phyloP scores from a whole-genome alignment of 2,888 invertebrate genomes.

The Exephanes ischioxanthus region DNA sequence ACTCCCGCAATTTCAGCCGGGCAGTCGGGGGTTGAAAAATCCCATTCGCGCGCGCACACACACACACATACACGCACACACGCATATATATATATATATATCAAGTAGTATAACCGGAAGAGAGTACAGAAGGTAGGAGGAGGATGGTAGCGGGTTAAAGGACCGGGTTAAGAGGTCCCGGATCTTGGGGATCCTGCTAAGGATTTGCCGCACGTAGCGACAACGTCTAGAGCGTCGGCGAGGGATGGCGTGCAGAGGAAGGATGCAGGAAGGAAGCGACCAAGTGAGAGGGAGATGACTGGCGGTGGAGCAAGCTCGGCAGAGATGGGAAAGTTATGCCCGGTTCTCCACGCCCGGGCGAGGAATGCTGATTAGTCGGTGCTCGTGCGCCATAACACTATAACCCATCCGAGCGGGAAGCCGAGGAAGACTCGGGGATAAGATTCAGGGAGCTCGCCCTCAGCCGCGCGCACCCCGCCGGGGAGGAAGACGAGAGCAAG shows the following conservation, averaged over 20 bases:
- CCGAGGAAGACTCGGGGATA: conserved; percentile 79
- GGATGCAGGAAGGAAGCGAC: conserved; percentile 45
- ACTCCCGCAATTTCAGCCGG: too few relatives aligned
- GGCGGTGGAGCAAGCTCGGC: conserved; percentile 56
- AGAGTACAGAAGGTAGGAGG: conserved; percentile 38
- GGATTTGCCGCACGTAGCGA: conserved; percentile 84
- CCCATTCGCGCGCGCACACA: neutral
- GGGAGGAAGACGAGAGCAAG: conserved; percentile 60
- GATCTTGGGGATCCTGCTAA: conserved; percentile 81
- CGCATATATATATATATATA: conserved; percentile 11
- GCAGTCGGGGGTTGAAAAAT: neutral
- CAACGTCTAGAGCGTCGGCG: conserved; percentile 77
- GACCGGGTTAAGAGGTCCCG: conserved; percentile 76
- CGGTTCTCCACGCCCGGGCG: conserved; percentile 65
- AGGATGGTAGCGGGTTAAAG: conserved; percentile 63
- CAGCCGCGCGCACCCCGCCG: conserved; percentile 39
- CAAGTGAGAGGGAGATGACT: conserved; percentile 39
- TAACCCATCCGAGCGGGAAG: conserved; percentile 81
- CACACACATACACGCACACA: neutral
- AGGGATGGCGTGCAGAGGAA: conserved; percentile 28
- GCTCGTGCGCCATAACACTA: conserved; percentile 83
- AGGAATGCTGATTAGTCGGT: conserved; percentile 85
- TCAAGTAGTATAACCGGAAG: conserved; percentile 45
- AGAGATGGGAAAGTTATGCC: conserved; percentile 66
- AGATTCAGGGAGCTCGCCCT: conserved; percentile 74